Evolutionary conservation across 2,888 invertebrate genomes (phyloP).

Genomic region (Lydus trimaculatus): DNA sequence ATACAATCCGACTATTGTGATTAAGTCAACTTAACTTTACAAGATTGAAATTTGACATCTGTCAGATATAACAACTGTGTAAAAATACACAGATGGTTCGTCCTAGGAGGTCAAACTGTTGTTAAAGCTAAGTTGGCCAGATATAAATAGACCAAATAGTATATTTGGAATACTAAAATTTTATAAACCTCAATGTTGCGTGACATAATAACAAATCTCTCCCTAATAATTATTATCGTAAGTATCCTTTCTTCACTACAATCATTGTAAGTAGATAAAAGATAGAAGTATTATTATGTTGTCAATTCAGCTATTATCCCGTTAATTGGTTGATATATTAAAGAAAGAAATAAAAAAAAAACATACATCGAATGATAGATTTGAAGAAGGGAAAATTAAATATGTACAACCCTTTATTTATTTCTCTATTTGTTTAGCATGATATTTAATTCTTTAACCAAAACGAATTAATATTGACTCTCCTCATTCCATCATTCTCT

Average conservation of each 20-base stretch:
- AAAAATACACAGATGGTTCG: no score
- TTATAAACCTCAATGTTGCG: constrained; percentile 24
- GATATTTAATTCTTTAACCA: no score
- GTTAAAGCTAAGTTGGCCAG: no score
- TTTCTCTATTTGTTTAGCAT: not conserved
- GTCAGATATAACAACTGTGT: no score
- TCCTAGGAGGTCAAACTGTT: no score
- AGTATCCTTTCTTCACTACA: not conserved
- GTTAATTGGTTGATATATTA: not conserved
- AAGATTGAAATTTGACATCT: no score
- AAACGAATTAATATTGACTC: not conserved
- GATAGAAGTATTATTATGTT: constrained; percentile 5
- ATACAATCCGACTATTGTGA: no score
- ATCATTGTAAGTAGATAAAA: not conserved
- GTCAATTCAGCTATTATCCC: constrained; percentile 4
- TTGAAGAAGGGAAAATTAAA: not conserved
- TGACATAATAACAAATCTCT: constrained; percentile 19
- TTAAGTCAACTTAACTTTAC: no score
- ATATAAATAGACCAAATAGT: not conserved
- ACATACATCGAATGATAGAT: not conserved
- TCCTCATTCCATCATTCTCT: no score
- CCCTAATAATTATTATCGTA: constrained; percentile 4
- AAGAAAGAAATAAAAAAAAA: not conserved
- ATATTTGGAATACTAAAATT: not conserved
- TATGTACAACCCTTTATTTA: not conserved